Percentiles rank a stretch among this genome's conserved stretches.
phyloP scores from a whole-genome alignment of 2,888 invertebrate species.

The Drosophila putrida region DNA sequence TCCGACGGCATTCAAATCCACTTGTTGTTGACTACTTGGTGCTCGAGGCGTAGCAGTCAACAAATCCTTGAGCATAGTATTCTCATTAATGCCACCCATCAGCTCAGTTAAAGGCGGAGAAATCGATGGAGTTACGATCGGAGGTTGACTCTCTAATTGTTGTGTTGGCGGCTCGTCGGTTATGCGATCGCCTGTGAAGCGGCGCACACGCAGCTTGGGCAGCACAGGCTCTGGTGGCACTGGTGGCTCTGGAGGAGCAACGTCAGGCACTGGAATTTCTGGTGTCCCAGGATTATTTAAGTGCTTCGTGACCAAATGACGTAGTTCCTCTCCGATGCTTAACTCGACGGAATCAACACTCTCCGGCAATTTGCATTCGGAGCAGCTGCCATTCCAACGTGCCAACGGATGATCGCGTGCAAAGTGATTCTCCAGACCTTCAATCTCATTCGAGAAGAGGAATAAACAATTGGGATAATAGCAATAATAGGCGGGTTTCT shows the following conservation, averaged over 20 bases:
- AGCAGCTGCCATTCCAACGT: conserved; percentile 87
- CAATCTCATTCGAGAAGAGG: conserved; percentile 77
- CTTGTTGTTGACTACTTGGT: conserved; percentile 42
- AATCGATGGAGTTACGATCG: not conserved
- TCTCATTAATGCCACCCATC: not conserved
- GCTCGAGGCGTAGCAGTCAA: conserved; percentile 49
- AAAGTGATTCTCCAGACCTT: conserved; percentile 82
- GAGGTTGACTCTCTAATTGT: not conserved
- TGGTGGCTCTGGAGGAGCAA: no score
- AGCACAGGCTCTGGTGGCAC: conserved; percentile 5
- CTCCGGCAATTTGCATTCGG: conserved; percentile 84
- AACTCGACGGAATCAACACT: not conserved
- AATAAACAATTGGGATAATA: conserved; percentile 79
- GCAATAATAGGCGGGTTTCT: conserved; percentile 76
- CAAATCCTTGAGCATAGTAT: conserved; percentile 49
- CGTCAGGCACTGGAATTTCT: not conserved
- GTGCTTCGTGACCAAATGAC: conserved; percentile 74
- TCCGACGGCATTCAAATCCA: conserved; percentile 39
- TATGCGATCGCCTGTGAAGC: conserved; percentile 76
- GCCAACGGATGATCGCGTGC: conserved; percentile 82
- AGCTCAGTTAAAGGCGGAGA: not conserved
- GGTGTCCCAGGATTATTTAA: conserved; percentile 34
- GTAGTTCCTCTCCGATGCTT: conserved; percentile 66
- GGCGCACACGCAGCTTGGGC: conserved; percentile 75
- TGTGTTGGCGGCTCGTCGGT: not conserved